Conservation (phyloP, 2,797 vertebrate genomes). For the Lemur catta region DNA sequence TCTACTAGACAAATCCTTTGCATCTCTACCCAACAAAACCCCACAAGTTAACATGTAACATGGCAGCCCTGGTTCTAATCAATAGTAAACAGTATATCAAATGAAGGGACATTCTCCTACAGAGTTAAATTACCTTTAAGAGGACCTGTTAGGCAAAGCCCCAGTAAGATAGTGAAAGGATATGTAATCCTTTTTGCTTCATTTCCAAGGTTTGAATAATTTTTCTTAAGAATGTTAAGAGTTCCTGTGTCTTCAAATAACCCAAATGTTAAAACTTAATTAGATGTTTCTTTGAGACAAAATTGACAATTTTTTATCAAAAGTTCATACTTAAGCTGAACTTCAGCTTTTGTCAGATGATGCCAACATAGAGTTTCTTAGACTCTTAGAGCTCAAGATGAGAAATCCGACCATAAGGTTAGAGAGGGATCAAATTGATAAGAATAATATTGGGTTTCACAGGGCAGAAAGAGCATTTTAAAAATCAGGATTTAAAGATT, state of each 20-base stretch:
- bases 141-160: neutral
- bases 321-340: neutral
- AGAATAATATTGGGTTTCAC: neutral
- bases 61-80: neutral
- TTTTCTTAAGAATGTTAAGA: neutral
- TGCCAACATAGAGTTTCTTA: neutral
- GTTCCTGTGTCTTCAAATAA: neutral
- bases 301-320: neutral
- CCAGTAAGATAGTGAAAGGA: neutral
- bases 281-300: neutral
- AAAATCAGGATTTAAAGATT: neutral
- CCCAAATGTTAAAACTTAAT: neutral
- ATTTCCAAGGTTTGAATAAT: neutral
- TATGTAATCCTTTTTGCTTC: neutral
- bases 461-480: neutral
- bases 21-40: neutral
- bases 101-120: neutral
- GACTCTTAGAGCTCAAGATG: neutral
- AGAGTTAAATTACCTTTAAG: neutral
- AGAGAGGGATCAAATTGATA: neutral
- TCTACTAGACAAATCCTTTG: neutral
- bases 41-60: neutral
- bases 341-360: neutral
- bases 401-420: neutral
- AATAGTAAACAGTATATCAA: neutral